These are phyloP conservation scores for Alitta virens DNA, from an alignment of 2,888 invertebrate genomes.

Conservation along the genomic window DNA sequence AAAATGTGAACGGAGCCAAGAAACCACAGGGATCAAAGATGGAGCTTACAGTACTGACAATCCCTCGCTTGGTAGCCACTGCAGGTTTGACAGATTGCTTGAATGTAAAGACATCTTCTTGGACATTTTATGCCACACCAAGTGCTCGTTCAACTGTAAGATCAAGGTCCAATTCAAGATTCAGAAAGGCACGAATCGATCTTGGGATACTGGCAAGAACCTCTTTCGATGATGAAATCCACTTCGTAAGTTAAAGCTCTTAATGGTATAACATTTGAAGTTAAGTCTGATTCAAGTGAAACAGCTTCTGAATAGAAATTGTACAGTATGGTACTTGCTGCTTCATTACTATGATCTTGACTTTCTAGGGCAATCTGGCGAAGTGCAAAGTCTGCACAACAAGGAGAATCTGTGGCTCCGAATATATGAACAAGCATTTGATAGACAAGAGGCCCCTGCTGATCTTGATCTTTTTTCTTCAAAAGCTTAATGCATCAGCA, in stretches of 20 bases:
- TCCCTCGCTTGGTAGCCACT: not conserved
- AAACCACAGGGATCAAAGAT: constrained; percentile 9
- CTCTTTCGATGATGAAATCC: no score
- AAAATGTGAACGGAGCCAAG: not conserved
- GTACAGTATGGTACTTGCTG: not conserved
- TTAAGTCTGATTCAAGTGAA: no score
- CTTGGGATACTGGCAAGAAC: no score
- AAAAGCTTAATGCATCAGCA: constrained; percentile 17
- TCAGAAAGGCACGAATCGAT: no score
- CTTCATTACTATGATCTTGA: not conserved
- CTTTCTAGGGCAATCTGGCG: not conserved
- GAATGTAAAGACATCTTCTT: no score
- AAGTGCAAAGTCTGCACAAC: constrained; percentile 18
- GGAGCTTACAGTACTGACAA: not conserved
- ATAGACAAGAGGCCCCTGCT: constrained; percentile 5
- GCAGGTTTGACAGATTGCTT: no score
- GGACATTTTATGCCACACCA: no score
- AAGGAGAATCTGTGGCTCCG: constrained; percentile 17
- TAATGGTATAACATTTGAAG: no score
- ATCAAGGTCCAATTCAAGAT: no score
- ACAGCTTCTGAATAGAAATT: constrained; percentile 17
- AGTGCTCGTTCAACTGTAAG: no score
- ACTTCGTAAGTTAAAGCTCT: no score
- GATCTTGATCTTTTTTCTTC: constrained; percentile 17
- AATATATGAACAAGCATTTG: constrained; percentile 23